Evolutionary conservation across 2,797 vertebrate genomes (phyloP).

Genomic region (Dromococcyx pavoninus): DNA sequence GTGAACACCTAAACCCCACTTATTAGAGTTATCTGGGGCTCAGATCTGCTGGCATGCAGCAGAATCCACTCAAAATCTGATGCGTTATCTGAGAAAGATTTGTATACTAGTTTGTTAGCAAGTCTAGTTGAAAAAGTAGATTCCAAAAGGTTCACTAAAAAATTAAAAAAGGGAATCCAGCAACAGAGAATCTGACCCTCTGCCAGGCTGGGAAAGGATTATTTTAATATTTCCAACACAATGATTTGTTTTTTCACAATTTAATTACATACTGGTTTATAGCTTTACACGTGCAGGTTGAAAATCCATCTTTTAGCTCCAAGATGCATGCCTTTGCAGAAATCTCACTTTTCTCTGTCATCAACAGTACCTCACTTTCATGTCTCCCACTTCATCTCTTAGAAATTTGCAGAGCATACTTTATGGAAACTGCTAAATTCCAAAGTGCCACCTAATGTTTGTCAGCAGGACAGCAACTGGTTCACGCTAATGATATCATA

Average conservation of each 20-base stretch:
- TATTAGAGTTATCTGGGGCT: background rate
- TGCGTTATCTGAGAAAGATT: background rate
- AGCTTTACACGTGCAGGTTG: background rate
- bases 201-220: background rate
- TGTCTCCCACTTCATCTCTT: background rate
- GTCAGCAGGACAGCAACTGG: slow-evolving; percentile 39
- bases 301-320: background rate
- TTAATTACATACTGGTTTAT: background rate
- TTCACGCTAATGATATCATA: background rate
- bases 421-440: background rate
- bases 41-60: background rate
- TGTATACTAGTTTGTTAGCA: background rate
- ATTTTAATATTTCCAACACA: background rate
- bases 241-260: background rate
- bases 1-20: background rate
- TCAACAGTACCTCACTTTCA: background rate
- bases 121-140: background rate
- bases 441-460: slow-evolving; percentile 53
- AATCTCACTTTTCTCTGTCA: background rate
- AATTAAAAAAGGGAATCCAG: background rate
- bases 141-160: background rate
- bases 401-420: background rate
- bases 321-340: background rate
- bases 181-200: background rate
- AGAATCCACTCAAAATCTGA: background rate